Base-by-base conservation (phyloP, 2,113 vertebrate genomes). In the Rhineura floridana region DNA sequence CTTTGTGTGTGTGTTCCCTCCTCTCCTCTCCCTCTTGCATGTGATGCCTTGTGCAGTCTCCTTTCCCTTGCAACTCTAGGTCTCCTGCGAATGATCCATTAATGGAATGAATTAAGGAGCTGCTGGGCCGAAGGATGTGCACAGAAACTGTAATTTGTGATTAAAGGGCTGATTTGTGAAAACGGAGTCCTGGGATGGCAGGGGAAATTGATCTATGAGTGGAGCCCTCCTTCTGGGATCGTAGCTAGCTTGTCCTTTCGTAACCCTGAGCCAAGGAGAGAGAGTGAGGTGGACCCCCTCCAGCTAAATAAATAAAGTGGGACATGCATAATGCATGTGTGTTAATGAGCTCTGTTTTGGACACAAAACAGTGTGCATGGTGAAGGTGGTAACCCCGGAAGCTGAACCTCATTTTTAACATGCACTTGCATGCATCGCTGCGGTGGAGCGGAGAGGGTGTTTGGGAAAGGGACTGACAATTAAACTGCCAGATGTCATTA, bases 1-100 rank as follows among this genome's bases (percentile, higher is more conserved):
- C 62, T 17, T 6, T 21, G 42, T 11, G 73, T 72, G 13, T 19
- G n/a, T 72, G 55, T 59, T 13, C 36, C 4, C 5, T 50, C 39
- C 46, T 42, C 23, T 39, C 30, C 3, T 6, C 4, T 50, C 5
- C 11, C 63, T n/a, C 33, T 39, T 46, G 39, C 55, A 19, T 65
- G 44, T 21, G 6, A 65, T 10, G 4, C 36, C 39, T 44, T 0
- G 1, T 1, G 4, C 28, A 59, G 48, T 46, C 12, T 23, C 9
- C 2, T 21, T 10, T 28, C 55, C 21, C 48, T 83, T 17, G 25
- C n/a, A 3, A 7, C 69, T 28, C 4, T 39, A 5, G 44, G 33
- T 46, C 80, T 92, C 91, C 80, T 88, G 91, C 89, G 96, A 96
- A 96, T 96, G 94, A 96, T 95, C 93, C 95, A 91, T 93, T 94